These are phyloP conservation scores for Pedionomus torquatus DNA, from an alignment of 2,113 vertebrate genomes.

Conservation along the genomic window DNA sequence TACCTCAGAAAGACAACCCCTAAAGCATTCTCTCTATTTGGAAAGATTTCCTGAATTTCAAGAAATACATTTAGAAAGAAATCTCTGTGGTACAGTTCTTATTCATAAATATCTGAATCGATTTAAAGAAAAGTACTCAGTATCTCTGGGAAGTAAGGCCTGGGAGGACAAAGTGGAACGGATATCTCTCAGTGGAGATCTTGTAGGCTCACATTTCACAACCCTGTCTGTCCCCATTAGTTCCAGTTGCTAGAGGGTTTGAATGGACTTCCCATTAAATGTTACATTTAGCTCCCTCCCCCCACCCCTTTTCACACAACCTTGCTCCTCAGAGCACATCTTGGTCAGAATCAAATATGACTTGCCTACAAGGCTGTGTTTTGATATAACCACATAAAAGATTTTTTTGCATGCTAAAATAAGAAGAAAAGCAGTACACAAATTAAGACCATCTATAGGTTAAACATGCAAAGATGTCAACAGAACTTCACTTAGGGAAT, in stretches of 20 bases:
- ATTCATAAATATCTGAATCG: not conserved
- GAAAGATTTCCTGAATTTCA: not conserved
- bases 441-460: not conserved
- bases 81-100: not conserved
- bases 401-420: not conserved
- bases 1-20: not conserved
- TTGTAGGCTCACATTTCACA: constrained; percentile 64
- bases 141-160: constrained; percentile 12
- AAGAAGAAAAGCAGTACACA: not conserved
- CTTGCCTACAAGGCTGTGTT: not conserved
- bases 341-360: not conserved
- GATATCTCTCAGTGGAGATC: constrained; percentile 43
- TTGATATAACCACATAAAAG: not conserved
- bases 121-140: not conserved
- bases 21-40: not conserved
- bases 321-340: not conserved
- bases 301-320: not conserved
- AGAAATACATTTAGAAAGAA: not conserved
- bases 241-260: constrained; percentile 55
- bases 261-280: constrained; percentile 25
- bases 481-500: not conserved
- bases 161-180: constrained; percentile 15
- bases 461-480: not conserved
- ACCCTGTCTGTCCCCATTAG: constrained; percentile 60
- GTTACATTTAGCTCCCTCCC: not conserved